Conservation (phyloP, 2,797 vertebrate species). For the Coccyzus lansbergi region DNA sequence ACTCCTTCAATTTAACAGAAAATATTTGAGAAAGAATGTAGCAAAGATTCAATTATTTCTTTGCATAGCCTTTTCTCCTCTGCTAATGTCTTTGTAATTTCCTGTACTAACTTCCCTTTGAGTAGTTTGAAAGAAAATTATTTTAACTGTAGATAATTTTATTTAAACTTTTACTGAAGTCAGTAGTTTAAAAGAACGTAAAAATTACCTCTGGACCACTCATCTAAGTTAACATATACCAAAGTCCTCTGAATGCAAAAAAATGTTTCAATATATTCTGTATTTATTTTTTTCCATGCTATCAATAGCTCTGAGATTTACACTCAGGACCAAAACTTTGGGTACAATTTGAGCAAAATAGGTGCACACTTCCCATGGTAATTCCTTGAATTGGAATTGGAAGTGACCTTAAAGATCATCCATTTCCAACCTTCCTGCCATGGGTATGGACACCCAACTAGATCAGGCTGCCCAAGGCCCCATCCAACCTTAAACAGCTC, state of each 20-base stretch:
- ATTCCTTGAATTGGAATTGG: neutral
- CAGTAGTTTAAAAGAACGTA: neutral
- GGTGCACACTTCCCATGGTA: accelerated
- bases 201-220: neutral
- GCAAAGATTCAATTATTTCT: neutral
- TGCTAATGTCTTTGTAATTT: neutral
- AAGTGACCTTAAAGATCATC: too few relatives aligned
- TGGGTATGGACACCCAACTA: too few relatives aligned
- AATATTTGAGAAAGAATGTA: neutral
- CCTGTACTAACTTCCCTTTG: neutral
- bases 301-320: neutral
- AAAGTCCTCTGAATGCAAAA: neutral
- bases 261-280: neutral
- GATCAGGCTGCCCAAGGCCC: too few relatives aligned
- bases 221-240: neutral
- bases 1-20: neutral
- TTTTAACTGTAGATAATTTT: neutral
- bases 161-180: neutral
- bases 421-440: too few relatives aligned
- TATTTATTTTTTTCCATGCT: neutral
- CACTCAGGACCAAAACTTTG: neutral
- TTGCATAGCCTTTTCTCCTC: neutral
- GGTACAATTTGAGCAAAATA: neutral
- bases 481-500: too few relatives aligned
- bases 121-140: neutral